These are phyloP conservation scores for Heteronetta atricapilla DNA, from an alignment of 2,113 vertebrate species.

Conservation along the genomic window DNA sequence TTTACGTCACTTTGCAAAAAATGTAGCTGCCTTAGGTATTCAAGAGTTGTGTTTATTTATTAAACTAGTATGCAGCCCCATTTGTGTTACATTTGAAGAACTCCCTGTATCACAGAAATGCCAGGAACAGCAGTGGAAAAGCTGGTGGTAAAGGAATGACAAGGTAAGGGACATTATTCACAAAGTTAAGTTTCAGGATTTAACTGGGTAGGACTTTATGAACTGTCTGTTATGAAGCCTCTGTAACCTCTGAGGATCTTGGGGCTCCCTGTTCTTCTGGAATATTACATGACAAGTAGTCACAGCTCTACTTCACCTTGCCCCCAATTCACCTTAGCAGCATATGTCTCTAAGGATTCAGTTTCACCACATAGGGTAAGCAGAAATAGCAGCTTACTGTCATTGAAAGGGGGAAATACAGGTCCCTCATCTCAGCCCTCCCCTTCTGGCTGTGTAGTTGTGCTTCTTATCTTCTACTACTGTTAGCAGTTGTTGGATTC, in stretches of 20 bases:
- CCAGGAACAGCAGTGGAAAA: neutral
- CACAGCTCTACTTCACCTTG: constrained; percentile 47
- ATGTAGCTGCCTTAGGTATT: neutral
- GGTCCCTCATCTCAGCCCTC: neutral
- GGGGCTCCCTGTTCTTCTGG: neutral
- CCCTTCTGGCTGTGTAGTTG: neutral
- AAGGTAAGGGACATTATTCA: neutral
- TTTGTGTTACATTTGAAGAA: neutral
- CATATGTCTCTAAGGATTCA: constrained; percentile 41
- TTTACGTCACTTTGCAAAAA: neutral
- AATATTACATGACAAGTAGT: neutral
- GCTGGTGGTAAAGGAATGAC: neutral
- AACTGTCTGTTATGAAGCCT: neutral
- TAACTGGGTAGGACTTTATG: neutral
- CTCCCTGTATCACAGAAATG: neutral
- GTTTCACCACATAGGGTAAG: constrained; percentile 19
- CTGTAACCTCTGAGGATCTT: neutral
- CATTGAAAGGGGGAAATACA: constrained; percentile 19
- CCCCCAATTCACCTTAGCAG: constrained; percentile 51
- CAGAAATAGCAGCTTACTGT: constrained; percentile 61
- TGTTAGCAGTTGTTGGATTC: neutral
- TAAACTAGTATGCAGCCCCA: neutral
- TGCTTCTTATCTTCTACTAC: neutral
- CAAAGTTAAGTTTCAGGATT: neutral
- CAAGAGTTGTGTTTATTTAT: neutral